Conservation (phyloP, 2,888 invertebrate genomes). For the Parascotia fuliginaria region DNA sequence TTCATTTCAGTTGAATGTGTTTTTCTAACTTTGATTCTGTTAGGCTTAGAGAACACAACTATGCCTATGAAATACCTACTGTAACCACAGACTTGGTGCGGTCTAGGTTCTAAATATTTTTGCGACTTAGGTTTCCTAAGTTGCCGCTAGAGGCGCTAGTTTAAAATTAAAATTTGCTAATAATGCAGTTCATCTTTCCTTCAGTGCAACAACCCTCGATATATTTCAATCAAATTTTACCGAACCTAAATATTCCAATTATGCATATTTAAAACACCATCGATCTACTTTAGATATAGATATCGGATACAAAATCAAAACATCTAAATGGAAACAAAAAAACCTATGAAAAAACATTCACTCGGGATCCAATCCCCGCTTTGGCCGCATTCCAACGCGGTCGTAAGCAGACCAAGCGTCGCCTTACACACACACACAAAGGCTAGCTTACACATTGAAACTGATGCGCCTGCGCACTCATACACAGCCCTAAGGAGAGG, state of each 20-base stretch:
- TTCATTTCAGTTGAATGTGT: no score
- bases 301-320: slow-evolving; percentile 27
- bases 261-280: slow-evolving; percentile 17
- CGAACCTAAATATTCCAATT: slow-evolving; percentile 2
- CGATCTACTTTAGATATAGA: slow-evolving; percentile 32
- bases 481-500: slow-evolving; percentile 1
- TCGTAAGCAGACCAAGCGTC: slow-evolving; percentile 65
- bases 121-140: no score
- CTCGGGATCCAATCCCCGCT: slow-evolving; percentile 35
- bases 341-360: slow-evolving; percentile 41
- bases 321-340: slow-evolving; percentile 39
- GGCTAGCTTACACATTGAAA: not conserved
- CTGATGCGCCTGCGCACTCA: not conserved
- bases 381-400: slow-evolving; percentile 64
- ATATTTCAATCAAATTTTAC: not conserved
- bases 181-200: no score
- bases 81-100: no score
- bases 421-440: slow-evolving; percentile 49
- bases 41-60: no score
- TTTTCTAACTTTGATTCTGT: no score
- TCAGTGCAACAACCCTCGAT: not conserved
- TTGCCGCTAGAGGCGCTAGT: no score
- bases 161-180: no score
- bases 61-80: no score
- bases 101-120: no score